Conservation (phyloP, 2,113 vertebrate genomes). For the Suricata suricatta region DNA sequence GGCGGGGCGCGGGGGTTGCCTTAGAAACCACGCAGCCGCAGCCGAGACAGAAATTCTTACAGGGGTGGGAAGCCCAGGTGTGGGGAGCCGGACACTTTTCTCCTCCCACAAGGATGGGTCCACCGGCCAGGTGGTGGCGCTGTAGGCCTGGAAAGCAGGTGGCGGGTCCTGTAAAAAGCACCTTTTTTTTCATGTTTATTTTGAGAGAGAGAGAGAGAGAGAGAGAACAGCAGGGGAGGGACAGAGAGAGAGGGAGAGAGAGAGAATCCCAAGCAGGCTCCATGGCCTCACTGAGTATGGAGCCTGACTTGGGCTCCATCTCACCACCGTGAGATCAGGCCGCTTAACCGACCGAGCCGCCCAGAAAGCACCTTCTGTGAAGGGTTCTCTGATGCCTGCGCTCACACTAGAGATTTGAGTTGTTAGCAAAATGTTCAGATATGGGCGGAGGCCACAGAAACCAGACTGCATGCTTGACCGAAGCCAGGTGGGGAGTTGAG, state of each 20-base stretch:
- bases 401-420: background rate
- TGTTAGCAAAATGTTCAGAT: background rate
- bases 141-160: conserved; percentile 88
- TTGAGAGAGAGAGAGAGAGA: too few relatives aligned
- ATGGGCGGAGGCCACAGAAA: background rate
- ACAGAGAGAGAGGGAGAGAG: too few relatives aligned
- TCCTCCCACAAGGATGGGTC: conserved; percentile 77
- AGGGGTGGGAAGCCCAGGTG: background rate
- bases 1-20: background rate
- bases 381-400: background rate
- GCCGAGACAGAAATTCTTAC: accelerated
- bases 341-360: too few relatives aligned
- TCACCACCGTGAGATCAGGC: too few relatives aligned
- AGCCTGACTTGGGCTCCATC: too few relatives aligned
- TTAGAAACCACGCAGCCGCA: background rate
- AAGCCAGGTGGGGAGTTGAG: background rate
- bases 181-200: too few relatives aligned
- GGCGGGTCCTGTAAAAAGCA: background rate
- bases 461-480: background rate
- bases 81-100: too few relatives aligned
- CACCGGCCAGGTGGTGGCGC: conserved; percentile 89
- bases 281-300: too few relatives aligned
- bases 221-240: too few relatives aligned
- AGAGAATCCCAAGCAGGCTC: too few relatives aligned
- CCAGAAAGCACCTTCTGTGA: background rate